Percentiles rank a stretch among this genome's conserved stretches.
Evolutionary conservation across 2,797 vertebrate species (phyloP).

Genomic region (Psittacula derbiana): DNA sequence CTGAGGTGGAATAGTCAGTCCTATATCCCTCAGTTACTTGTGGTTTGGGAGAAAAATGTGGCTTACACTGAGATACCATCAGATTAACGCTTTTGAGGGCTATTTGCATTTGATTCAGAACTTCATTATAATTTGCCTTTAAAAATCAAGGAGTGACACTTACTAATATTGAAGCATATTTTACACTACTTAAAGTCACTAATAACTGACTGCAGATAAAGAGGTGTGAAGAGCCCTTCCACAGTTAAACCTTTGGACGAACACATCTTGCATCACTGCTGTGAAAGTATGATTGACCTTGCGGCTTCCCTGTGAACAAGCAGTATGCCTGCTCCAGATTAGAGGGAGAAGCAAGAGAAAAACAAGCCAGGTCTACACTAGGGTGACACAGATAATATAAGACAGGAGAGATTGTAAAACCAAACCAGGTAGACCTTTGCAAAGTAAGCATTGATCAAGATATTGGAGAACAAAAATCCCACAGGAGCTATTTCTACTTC

Average conservation of each 20-base stretch:
- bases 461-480: neutral
- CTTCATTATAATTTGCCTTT: neutral
- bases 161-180: neutral
- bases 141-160: neutral
- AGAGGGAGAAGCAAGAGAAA: neutral
- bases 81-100: neutral
- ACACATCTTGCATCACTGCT: neutral
- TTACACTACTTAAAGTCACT: neutral
- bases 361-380: neutral
- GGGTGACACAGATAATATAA: neutral
- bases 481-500: neutral
- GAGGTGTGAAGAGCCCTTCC: neutral
- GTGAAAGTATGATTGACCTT: neutral
- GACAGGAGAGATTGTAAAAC: neutral
- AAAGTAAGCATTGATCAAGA: neutral
- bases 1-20: neutral
- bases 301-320: neutral
- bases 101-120: neutral
- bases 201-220: neutral
- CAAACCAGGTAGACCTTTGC: neutral
- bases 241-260: neutral
- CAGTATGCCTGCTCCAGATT: neutral
- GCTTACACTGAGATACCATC: neutral
- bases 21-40: neutral
- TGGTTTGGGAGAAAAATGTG: neutral